Evolutionary conservation across 2,113 vertebrate species (phyloP), one percentile per base, ranked within the genome.

Genomic region (Tichodroma muraria): DNA sequence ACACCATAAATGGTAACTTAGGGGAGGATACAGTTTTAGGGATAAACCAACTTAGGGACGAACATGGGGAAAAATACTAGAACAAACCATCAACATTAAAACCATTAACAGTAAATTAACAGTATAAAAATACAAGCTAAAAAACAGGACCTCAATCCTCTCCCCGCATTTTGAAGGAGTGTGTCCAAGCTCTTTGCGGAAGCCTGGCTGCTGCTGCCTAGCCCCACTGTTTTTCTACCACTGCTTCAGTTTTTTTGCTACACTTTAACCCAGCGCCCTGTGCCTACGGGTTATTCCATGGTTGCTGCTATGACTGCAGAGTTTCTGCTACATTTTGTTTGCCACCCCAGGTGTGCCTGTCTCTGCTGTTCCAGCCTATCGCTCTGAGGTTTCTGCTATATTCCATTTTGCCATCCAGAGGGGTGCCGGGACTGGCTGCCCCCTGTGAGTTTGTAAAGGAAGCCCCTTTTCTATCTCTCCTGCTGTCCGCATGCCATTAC

Each of bases 241-340:
- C 13, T 64, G 31, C 24, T 18, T 35, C 0, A 1, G 11, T 11
- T 3, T 53, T 79, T 78, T 42, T 13, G 24, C 49, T 42, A 7
- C 9, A 35, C 6, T 64, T 28, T 23, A 35, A 42, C 9, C 31
- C 25, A 30, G 9, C 5, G 44, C 2, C 2, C 4, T 0, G 0
- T 44, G 31, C 15, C 11, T 1, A 4, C 6, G 0, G 21, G 27
- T 24, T 8, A 37, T 35, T 13, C 25, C 1, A 0, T 11, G 13
- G 50, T 10, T 66, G 20, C 40, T 45, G 9, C 20, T 14, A 37
- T 0, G 3, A 24, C 8, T 79, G 13, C 0, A 0, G 16, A 66
- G 16, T 56, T 56, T 54, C 33, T 54, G 40, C 38, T 45, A 25
- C 20, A 37, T 45, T 45, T 80, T 54, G 6, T 30, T 44, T 35